Base-by-base conservation (phyloP, 2,113 vertebrate genomes). In the Gadus macrocephalus region DNA sequence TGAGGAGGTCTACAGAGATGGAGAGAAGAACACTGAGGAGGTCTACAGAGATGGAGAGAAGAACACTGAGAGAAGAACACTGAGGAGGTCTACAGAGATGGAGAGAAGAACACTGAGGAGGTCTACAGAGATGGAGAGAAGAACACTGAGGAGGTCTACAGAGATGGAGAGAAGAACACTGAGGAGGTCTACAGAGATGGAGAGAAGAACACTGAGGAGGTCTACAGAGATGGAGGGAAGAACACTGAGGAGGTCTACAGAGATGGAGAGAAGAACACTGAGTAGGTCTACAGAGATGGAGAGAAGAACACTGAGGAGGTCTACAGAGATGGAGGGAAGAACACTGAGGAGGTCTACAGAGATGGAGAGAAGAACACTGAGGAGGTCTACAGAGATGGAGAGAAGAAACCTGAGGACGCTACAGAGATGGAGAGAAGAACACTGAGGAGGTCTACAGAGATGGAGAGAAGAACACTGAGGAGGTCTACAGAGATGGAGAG, bases 331-430 rank as follows among this genome's bases (percentile, higher is more conserved):
- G 20, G 20, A 20, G 20, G 20, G 20, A 20, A 20, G 20, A 20
- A 20, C 20, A 20, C 20, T 20, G 20, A 20, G 20, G 20, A 20
- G 20, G 20, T 20, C 20, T 20, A 20, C 20, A 20, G 20, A 20
- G 20, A 20, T 20, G 20, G 20, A 20, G 20, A 20, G 20, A 20
- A 20, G 20, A 20, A 20, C 20, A 20, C 20, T 20, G 20, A 20
- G 20, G 20, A 20, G 20, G 20, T 20, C 20, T 20, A 20, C 20
- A 20, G 20, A 20, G 20, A 20, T 20, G 20, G 20, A 20, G 20
- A 92, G 84, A 92, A 93, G 31, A 92, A 83, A 2, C 90, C 90
- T 0, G 89, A 92, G 62, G 92, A 91, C 35, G 92, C 91, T 92
- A 68, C 19, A 67, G 7, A 56, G 20, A 28, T 58, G 3, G 55